phyloP scores from a whole-genome alignment of 2,113 vertebrate genomes.

The Blennius ocellaris region DNA sequence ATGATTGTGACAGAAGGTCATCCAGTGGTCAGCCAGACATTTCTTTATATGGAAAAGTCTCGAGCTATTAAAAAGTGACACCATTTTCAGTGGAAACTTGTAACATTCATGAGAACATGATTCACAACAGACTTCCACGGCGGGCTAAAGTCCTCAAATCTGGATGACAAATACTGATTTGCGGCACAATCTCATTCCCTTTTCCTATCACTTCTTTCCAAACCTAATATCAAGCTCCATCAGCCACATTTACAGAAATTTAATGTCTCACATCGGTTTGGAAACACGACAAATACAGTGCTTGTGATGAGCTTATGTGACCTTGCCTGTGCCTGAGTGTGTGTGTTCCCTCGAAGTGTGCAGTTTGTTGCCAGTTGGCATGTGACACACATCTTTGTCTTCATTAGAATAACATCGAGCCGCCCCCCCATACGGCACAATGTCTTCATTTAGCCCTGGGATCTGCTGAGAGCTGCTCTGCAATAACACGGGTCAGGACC shows the following conservation, averaged over 20 bases:
- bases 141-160: too few relatives aligned
- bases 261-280: slow-evolving; percentile 23
- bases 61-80: too few relatives aligned
- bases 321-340: slow-evolving; percentile 40
- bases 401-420: slow-evolving; percentile 83
- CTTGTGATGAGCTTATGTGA: slow-evolving; percentile 45
- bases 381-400: slow-evolving; percentile 82
- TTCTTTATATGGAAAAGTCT: too few relatives aligned
- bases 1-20: too few relatives aligned
- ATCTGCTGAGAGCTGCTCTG: slow-evolving; percentile 88
- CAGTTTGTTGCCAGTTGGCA: slow-evolving; percentile 80
- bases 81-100: background rate
- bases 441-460: slow-evolving; percentile 86
- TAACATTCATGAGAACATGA: background rate
- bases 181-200: background rate
- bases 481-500: slow-evolving; percentile 88
- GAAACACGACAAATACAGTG: slow-evolving; percentile 22
- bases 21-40: too few relatives aligned
- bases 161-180: too few relatives aligned
- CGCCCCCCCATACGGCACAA: slow-evolving; percentile 71
- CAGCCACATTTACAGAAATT: background rate
- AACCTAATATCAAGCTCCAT: slow-evolving; percentile 22
- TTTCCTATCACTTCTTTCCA: slow-evolving; percentile 10
- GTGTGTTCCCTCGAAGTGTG: slow-evolving; percentile 15
- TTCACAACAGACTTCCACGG: background rate